A percentile compares a stretch with the other conserved stretches of the same genome.
These are phyloP conservation scores for Cladopsammia gracilis DNA, from an alignment of 64 coral and sea anemone species.

Conservation along the genomic window DNA sequence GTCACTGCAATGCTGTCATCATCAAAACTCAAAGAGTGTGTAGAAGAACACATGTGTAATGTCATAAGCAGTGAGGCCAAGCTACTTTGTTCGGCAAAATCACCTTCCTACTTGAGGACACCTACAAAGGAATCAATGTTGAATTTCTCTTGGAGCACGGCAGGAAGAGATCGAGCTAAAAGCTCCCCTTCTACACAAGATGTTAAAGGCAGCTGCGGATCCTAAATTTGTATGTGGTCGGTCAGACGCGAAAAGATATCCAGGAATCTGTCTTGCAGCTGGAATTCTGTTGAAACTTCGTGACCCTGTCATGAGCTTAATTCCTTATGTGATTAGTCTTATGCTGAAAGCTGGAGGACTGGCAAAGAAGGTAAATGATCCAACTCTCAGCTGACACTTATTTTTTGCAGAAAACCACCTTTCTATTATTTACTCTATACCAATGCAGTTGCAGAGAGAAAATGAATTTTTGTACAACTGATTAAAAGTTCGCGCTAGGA, in stretches of 20 bases:
- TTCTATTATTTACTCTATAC: background rate
- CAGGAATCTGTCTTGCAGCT: slow-evolving; percentile 27
- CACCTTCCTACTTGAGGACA: background rate
- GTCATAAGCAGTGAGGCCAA: slow-evolving; percentile 28
- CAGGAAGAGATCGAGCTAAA: slow-evolving; percentile 47
- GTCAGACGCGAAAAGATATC: background rate
- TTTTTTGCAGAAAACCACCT: slow-evolving; percentile 9
- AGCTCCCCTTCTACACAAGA: slow-evolving; percentile 2
- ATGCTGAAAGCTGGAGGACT: slow-evolving; percentile 24
- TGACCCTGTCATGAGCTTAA: slow-evolving; percentile 24
- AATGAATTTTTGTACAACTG: too few relatives aligned
- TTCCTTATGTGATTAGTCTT: slow-evolving; percentile 57
- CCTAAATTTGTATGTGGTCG: background rate
- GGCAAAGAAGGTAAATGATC: slow-evolving; percentile 36
- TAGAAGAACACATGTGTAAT: slow-evolving; percentile 22
- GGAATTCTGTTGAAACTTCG: slow-evolving; percentile 17
- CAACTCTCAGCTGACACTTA: background rate
- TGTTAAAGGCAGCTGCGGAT: background rate
- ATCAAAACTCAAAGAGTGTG: background rate
- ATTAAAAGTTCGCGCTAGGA: too few relatives aligned
- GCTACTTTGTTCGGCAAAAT: slow-evolving; percentile 17
- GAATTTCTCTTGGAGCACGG: slow-evolving; percentile 32
- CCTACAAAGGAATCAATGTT: slow-evolving; percentile 25
- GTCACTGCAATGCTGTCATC: background rate
- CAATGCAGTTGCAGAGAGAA: too few relatives aligned